Evolutionary conservation across 2,113 vertebrate species (phyloP).

Genomic region (Aspidoscelis tigris): DNA sequence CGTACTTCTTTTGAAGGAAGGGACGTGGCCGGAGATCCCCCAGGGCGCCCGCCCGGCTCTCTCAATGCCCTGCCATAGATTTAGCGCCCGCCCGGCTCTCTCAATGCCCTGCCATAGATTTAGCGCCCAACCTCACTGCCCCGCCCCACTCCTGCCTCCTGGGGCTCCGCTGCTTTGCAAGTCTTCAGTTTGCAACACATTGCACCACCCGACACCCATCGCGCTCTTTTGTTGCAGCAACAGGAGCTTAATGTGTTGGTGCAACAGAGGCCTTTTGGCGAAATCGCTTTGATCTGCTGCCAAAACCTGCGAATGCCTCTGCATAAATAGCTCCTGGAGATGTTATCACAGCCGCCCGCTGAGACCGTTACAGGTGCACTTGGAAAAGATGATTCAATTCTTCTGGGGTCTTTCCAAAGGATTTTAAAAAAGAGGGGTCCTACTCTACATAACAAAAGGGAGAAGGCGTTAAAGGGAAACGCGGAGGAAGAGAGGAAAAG

Average conservation of each 20-base stretch:
- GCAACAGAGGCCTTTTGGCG: not conserved
- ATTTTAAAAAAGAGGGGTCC: too few relatives aligned
- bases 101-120: too few relatives aligned
- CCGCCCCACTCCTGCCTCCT: too few relatives aligned
- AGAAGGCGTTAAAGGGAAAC: not conserved
- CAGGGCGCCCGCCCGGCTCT: too few relatives aligned
- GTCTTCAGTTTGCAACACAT: too few relatives aligned
- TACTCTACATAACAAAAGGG: too few relatives aligned
- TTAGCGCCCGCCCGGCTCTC: too few relatives aligned
- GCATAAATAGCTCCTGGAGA: not conserved
- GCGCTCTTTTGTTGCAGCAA: not conserved
- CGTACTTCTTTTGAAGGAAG: too few relatives aligned
- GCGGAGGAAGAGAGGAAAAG: not conserved
- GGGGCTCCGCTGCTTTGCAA: not conserved
- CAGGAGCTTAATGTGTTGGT: not conserved
- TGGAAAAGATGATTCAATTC: not conserved
- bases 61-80: too few relatives aligned
- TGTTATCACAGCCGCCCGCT: not conserved
- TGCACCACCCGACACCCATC: too few relatives aligned
- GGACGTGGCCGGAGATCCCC: too few relatives aligned
- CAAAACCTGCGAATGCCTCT: not conserved
- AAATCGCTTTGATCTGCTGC: conserved; percentile 11
- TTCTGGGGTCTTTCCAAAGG: not conserved
- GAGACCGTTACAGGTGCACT: not conserved
- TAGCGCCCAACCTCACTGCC: too few relatives aligned